Conservation (phyloP, 2,888 invertebrate species). For the Calephelis perditalis region DNA sequence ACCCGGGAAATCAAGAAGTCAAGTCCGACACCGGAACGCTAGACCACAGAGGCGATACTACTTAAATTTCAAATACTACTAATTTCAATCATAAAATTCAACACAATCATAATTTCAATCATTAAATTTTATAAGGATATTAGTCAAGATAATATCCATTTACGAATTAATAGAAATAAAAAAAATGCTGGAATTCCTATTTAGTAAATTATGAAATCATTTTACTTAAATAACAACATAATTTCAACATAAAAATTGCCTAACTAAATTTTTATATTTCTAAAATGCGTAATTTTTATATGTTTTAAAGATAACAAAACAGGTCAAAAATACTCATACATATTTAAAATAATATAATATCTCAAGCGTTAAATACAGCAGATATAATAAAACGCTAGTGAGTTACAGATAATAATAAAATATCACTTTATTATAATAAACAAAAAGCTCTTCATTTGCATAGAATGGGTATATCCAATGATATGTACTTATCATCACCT, state of each 20-base stretch:
- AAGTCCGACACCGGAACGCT: too few relatives aligned
- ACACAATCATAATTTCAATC: too few relatives aligned
- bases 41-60: too few relatives aligned
- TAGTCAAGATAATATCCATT: too few relatives aligned
- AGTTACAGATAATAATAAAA: neutral
- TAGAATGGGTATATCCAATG: neutral
- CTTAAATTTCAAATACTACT: too few relatives aligned
- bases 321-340: neutral
- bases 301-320: neutral
- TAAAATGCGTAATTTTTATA: neutral
- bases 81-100: too few relatives aligned
- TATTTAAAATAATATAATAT: conserved; percentile 8
- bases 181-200: too few relatives aligned
- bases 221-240: neutral
- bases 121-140: too few relatives aligned
- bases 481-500: too few relatives aligned
- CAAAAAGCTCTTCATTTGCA: neutral
- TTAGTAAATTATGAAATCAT: neutral
- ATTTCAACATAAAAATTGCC: too few relatives aligned
- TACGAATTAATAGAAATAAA: too few relatives aligned
- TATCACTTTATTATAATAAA: neutral
- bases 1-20: too few relatives aligned
- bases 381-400: neutral
- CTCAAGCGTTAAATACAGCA: conserved; percentile 2
- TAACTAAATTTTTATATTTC: neutral